These are phyloP conservation scores for Chrysaora quinquecirrha DNA, from an alignment of 30 jellyfish, hydroid and myxozoan species.

Conservation along the genomic window DNA sequence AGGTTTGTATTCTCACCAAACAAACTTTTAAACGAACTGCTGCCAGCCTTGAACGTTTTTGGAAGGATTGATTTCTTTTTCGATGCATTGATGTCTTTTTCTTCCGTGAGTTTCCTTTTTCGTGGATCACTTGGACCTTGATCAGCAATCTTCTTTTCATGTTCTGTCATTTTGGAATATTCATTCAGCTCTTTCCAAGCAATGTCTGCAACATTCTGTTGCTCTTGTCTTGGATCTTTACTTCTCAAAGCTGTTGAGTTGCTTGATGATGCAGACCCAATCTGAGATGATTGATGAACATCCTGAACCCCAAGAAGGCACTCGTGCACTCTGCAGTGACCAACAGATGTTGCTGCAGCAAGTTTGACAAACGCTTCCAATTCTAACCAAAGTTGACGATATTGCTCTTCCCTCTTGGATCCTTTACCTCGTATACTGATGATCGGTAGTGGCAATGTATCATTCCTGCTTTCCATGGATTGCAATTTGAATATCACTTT, in stretches of 20 bases:
- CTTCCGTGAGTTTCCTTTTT: slow-evolving; percentile 50
- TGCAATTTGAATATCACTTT: slow-evolving; percentile 91
- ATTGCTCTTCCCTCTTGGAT: slow-evolving; percentile 94
- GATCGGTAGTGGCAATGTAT: slow-evolving; percentile 93
- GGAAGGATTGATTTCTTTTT: no score
- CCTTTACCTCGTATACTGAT: slow-evolving; percentile 95
- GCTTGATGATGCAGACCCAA: slow-evolving; percentile 22
- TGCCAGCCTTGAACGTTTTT: no score
- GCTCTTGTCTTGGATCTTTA: slow-evolving; percentile 40
- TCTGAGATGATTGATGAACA: not conserved
- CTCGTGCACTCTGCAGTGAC: slow-evolving; percentile 85
- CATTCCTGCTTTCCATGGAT: slow-evolving; percentile 95
- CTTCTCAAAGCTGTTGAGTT: not conserved
- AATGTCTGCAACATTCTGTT: slow-evolving; percentile 25
- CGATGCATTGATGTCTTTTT: slow-evolving; percentile 8
- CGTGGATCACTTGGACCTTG: slow-evolving; percentile 96
- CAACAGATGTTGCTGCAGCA: slow-evolving; percentile 84
- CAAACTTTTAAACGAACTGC: slow-evolving; percentile 41
- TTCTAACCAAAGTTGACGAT: slow-evolving; percentile 92
- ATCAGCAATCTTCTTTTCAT: slow-evolving; percentile 64
- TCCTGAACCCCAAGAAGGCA: slow-evolving; percentile 94
- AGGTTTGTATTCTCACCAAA: slow-evolving; percentile 62
- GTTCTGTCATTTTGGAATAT: slow-evolving; percentile 78
- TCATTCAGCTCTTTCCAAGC: slow-evolving; percentile 83
- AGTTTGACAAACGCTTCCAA: slow-evolving; percentile 73